Evolutionary conservation across 2,888 invertebrate genomes (phyloP).

Genomic region (Anagyrus pseudococci): DNA sequence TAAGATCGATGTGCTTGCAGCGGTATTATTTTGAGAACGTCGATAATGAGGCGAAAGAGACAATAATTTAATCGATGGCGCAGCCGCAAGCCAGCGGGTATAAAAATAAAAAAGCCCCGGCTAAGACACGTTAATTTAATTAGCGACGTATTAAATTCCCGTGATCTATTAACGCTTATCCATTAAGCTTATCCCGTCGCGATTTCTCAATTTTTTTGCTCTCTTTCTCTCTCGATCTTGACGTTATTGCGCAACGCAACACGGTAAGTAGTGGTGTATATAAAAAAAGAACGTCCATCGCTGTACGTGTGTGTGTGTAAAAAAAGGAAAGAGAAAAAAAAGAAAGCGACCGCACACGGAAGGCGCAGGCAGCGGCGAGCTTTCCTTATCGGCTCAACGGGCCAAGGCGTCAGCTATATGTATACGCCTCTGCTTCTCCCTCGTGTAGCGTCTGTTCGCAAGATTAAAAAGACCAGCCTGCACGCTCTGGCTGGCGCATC

Average conservation of each 20-base stretch:
- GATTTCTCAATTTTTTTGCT: not conserved
- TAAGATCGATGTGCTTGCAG: too few species aligned
- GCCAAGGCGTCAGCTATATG: not conserved
- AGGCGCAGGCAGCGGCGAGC: not conserved
- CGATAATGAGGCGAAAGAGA: too few species aligned
- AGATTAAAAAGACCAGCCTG: slow-evolving; percentile 27
- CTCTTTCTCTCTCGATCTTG: not conserved
- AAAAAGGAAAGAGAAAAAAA: not conserved
- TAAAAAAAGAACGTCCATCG: not conserved
- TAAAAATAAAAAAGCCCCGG: too few species aligned
- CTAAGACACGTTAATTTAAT: too few species aligned
- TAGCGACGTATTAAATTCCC: too few species aligned
- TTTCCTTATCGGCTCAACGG: slow-evolving; percentile 16
- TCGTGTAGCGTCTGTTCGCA: not conserved
- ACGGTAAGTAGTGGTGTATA: not conserved
- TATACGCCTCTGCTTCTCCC: too few species aligned
- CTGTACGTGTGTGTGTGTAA: too few species aligned
- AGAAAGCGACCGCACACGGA: not conserved
- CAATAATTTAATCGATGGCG: too few species aligned
- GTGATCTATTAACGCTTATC: not conserved
- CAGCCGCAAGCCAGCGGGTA: too few species aligned
- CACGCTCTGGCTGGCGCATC: not conserved
- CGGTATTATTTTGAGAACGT: too few species aligned
- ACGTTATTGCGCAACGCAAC: not conserved
- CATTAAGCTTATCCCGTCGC: not conserved